Percentiles rank a stretch among this genome's conserved stretches.
These are phyloP conservation scores for Pantherophis alleghaniensis DNA, from an alignment of 2,797 vertebrate genomes.

Conservation along the genomic window DNA sequence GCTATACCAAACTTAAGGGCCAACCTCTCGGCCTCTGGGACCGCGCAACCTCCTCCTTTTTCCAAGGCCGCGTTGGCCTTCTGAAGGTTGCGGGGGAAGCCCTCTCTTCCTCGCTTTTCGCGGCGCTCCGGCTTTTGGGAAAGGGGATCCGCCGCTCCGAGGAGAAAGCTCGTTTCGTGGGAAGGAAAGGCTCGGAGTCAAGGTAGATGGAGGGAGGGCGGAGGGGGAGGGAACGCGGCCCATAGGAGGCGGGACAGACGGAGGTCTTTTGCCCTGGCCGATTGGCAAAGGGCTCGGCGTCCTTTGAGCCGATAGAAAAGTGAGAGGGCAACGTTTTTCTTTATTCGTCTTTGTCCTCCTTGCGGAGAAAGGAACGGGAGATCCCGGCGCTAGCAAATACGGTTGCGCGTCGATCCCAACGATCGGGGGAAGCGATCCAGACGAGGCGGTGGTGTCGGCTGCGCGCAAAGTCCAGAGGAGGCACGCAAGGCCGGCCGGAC, in stretches of 20 bases:
- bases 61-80: not conserved
- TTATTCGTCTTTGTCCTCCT: constrained; percentile 51
- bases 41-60: not conserved
- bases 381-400: constrained; percentile 3
- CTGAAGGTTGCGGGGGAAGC: not conserved
- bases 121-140: not conserved
- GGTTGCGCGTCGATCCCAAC: constrained; percentile 41
- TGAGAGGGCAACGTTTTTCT: constrained; percentile 48
- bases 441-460: not conserved
- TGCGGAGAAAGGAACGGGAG: constrained; percentile 32
- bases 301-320: constrained; percentile 44
- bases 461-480: not conserved
- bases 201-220: not conserved
- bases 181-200: not conserved
- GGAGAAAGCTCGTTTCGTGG: not conserved
- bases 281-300: constrained; percentile 19
- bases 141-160: not conserved
- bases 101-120: not conserved
- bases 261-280: constrained; percentile 33
- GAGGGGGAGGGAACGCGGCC: not conserved
- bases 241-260: not conserved
- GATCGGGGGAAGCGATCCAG: constrained; percentile 30
- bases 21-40: not conserved
- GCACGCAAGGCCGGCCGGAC: constrained; percentile 27
- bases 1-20: not conserved